phyloP scores from a whole-genome alignment of 2,113 vertebrate genomes.

The Axis porcinus region DNA sequence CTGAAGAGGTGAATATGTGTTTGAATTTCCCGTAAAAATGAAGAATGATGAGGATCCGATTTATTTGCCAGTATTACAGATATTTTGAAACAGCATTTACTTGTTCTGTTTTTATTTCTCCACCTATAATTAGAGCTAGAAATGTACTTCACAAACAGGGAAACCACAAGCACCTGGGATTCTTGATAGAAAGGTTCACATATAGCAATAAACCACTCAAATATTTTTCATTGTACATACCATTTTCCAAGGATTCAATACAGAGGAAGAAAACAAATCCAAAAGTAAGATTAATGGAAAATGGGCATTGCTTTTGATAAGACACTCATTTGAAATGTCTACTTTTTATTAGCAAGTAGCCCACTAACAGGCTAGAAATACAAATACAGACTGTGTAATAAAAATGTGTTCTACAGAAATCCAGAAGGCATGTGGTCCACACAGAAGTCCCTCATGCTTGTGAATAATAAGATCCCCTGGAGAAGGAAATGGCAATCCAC shows the following conservation, averaged over 20 bases:
- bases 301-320: background rate
- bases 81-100: background rate
- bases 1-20: background rate
- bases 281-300: background rate
- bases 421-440: background rate
- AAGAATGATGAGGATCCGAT: background rate
- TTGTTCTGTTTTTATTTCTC: background rate
- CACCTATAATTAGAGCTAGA: background rate
- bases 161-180: background rate
- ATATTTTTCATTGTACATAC: background rate
- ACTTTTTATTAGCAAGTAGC: background rate
- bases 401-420: background rate
- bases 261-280: background rate
- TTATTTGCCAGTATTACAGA: background rate
- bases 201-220: background rate
- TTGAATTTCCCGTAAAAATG: background rate
- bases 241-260: conserved; percentile 8
- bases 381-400: background rate
- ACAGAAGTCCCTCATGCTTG: background rate
- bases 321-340: background rate
- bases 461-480: background rate
- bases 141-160: background rate
- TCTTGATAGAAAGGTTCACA: background rate
- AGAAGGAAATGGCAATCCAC: background rate
- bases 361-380: background rate